These are phyloP conservation scores for Euzophera pinguis DNA, from an alignment of 2,888 invertebrate genomes.

Conservation along the genomic window DNA sequence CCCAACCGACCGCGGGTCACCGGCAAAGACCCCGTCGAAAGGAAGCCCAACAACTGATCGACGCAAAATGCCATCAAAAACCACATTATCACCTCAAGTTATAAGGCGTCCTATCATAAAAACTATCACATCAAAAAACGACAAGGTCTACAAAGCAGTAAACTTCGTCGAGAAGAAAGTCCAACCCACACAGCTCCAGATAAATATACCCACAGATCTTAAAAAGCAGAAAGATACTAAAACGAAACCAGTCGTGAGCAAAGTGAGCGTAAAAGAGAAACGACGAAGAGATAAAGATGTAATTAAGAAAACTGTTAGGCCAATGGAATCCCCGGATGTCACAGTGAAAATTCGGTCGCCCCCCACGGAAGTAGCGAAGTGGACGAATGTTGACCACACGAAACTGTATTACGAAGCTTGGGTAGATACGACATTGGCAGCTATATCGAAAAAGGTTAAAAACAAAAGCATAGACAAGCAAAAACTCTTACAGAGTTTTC, in stretches of 20 bases:
- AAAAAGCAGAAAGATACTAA: conserved; percentile 23
- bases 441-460: conserved; percentile 37
- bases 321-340: conserved; percentile 17
- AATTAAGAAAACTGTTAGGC: not conserved
- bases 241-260: conserved; percentile 9
- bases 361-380: conserved; percentile 55
- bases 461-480: conserved; percentile 36
- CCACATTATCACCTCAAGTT: not conserved
- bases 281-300: not conserved
- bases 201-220: conserved; percentile 38
- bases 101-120: conserved; percentile 37
- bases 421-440: conserved; percentile 54
- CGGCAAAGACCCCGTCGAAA: not conserved
- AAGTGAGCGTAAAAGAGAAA: conserved; percentile 20
- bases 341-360: conserved; percentile 28
- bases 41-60: not conserved
- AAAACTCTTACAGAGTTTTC: conserved; percentile 30
- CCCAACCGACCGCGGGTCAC: not conserved
- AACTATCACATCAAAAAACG: conserved; percentile 37
- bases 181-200: conserved; percentile 30
- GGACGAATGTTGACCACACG: conserved; percentile 48
- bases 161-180: conserved; percentile 43
- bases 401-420: conserved; percentile 67
- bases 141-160: conserved; percentile 46
- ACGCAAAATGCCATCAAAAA: not conserved